phyloP scores from a whole-genome alignment of 2,888 invertebrate genomes.

The Callinectes sapidus region DNA sequence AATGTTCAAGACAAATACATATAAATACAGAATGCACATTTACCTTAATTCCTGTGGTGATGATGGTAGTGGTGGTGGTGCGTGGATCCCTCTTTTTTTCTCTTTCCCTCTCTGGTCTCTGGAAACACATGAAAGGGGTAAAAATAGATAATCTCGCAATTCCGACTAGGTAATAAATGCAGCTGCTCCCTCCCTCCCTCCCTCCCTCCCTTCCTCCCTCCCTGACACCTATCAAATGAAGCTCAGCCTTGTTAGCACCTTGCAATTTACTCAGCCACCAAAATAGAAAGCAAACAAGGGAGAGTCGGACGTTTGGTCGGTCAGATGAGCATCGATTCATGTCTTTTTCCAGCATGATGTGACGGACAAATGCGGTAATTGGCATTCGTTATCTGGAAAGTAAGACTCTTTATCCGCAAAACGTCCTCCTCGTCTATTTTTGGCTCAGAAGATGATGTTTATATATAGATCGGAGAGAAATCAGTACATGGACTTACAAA shows the following conservation, averaged over 20 bases:
- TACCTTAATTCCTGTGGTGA: not conserved
- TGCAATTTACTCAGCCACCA: not conserved
- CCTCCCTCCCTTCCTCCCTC: not conserved
- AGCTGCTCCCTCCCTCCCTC: not conserved
- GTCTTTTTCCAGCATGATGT: not conserved
- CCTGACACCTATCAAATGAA: not conserved
- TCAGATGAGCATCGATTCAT: not conserved
- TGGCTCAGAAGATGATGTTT: too few species aligned
- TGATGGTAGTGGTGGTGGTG: not conserved
- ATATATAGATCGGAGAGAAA: too few species aligned
- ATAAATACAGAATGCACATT: not conserved
- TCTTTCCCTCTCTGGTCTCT: not conserved
- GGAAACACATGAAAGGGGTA: not conserved
- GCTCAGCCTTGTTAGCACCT: not conserved
- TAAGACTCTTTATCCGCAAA: not conserved
- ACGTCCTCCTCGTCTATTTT: not conserved
- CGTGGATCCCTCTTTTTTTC: not conserved
- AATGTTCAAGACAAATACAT: not conserved
- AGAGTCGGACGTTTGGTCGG: not conserved
- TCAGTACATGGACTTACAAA: too few species aligned
- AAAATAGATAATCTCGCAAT: not conserved
- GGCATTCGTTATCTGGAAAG: not conserved
- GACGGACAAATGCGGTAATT: not conserved
- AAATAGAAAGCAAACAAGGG: not conserved
- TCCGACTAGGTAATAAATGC: not conserved